These are phyloP conservation scores for Neogale vison DNA, from an alignment of 2,113 vertebrate genomes.

Conservation along the genomic window DNA sequence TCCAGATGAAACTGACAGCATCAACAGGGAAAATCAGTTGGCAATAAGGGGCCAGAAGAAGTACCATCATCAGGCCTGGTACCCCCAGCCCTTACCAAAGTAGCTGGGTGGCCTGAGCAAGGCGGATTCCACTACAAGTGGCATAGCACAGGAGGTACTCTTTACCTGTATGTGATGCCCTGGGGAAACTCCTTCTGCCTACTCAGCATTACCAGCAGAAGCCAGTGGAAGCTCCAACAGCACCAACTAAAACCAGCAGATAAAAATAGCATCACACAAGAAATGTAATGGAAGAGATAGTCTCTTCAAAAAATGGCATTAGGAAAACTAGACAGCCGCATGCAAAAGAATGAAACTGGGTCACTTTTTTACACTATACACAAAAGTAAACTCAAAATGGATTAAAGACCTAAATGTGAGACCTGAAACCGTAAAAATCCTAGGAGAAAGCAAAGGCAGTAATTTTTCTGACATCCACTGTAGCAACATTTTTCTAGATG, in stretches of 20 bases:
- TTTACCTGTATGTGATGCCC: neutral
- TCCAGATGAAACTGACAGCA: neutral
- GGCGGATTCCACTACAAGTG: neutral
- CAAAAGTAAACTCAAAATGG: neutral
- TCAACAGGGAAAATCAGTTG: neutral
- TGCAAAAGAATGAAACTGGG: neutral
- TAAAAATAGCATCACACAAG: neutral
- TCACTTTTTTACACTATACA: neutral
- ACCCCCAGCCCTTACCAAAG: neutral
- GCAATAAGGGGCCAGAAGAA: neutral
- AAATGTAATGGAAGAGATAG: neutral
- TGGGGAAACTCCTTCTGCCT: neutral
- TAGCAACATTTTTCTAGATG: neutral
- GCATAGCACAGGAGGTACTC: neutral
- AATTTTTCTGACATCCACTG: neutral
- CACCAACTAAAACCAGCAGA: neutral
- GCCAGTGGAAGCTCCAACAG: neutral
- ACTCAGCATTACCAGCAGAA: neutral
- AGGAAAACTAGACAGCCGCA: neutral
- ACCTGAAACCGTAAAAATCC: neutral
- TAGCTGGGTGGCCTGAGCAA: neutral
- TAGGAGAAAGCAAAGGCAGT: neutral
- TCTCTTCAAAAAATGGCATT: neutral
- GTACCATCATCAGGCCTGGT: neutral
- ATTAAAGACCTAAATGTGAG: neutral